Base-by-base conservation (phyloP, 2,888 invertebrate species). In the Carabus problematicus region DNA sequence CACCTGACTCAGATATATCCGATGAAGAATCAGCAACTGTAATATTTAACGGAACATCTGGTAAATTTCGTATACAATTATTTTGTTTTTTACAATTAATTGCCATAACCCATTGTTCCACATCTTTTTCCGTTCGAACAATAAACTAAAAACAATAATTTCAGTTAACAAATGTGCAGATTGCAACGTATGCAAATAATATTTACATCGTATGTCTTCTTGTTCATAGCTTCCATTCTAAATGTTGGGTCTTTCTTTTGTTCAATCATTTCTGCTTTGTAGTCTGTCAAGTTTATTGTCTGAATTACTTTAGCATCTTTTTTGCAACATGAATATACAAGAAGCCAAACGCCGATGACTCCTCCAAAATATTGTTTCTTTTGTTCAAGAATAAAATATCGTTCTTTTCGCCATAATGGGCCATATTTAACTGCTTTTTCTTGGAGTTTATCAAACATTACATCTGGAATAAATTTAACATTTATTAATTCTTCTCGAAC, bases 51-150 rank as follows among this genome's bases (percentile, higher is more conserved):
- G 66, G 66, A 11, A 58, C 6, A 3, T 40, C 18, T 0, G 66
- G 66, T 8, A 66, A 49, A 59, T 66, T 58, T 66, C 66, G 19
- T 11, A 47, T 12, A 18, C 49, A 58, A 18, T 45, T 55, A 18
- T 16, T 47, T 14, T 59, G 40, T 16, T 58, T 66, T 40, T 60
- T 68, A 29, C 60, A 60, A 14, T 70, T 73, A 16, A 73, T 72
- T 56, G 73, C 70, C 42, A 54, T 45, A 19, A 72, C 55, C 73
- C 73, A 73, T 55, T 73, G 72, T 6, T 71, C 29, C 71, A 72
- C 70, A 54, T 73, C 73, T 64, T 73, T 72, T 12, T 56, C 18
- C 8, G 73, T 69, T 62, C 42, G 45, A 60, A 72, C 73, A 66
- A 63, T 72, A 67, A 73, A 73, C 73, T 73, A 19, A 42, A 60